Conservation (phyloP, 2,888 invertebrate species). For the Yponomeuta evonymella region DNA sequence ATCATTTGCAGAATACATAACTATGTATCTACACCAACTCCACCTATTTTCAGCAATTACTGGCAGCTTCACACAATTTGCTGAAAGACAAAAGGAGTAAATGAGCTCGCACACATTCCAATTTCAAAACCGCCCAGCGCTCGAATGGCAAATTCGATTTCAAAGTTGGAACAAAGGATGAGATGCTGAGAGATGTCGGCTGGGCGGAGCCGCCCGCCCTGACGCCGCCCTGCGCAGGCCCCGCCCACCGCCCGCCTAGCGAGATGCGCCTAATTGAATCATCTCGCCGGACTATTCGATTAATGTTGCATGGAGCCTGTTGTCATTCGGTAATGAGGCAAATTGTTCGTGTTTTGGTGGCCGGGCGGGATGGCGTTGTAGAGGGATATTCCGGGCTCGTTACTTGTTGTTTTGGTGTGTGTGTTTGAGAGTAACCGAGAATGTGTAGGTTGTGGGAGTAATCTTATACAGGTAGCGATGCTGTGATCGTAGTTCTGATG, state of each 20-base stretch:
- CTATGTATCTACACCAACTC: not conserved
- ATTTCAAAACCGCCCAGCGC: not conserved
- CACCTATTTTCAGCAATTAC: not conserved
- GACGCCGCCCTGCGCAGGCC: conserved; percentile 49
- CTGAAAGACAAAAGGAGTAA: not conserved
- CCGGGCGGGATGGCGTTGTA: not conserved
- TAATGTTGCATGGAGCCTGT: conserved; percentile 38
- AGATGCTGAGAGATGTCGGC: conserved; percentile 18
- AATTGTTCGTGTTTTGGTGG: conserved; percentile 33
- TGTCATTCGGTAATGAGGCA: conserved; percentile 45
- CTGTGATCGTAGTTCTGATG: too few relatives aligned
- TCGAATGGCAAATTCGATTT: not conserved
- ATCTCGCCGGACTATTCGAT: conserved; percentile 55
- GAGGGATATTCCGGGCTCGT: not conserved
- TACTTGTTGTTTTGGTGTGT: not conserved
- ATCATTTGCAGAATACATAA: not conserved
- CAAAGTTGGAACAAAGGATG: not conserved
- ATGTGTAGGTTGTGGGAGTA: not conserved
- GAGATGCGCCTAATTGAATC: conserved; percentile 62
- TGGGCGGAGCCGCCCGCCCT: conserved; percentile 58
- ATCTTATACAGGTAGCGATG: too few relatives aligned
- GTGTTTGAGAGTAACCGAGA: not conserved
- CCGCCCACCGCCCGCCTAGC: conserved; percentile 54
- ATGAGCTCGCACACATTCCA: conserved; percentile 1
- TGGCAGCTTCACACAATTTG: not conserved